Evolutionary conservation across 2,888 invertebrate species (phyloP).

Genomic region (Erebia epiphron): DNA sequence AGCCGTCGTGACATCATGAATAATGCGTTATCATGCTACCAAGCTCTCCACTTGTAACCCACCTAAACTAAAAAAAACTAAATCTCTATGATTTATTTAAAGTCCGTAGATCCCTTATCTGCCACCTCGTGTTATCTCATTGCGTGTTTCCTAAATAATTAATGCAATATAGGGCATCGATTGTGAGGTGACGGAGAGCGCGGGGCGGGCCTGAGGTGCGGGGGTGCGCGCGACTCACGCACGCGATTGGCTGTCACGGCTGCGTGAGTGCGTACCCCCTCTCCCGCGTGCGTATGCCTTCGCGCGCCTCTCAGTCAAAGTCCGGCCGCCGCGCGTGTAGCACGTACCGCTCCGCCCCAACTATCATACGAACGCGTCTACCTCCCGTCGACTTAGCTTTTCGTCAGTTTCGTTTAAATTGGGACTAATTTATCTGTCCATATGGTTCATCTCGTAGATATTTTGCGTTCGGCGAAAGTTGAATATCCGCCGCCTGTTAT

Average conservation of each 20-base stretch:
- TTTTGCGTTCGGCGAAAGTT: conserved; percentile 90
- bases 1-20: conserved; percentile 60
- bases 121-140: conserved; percentile 82
- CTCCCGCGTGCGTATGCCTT: conserved; percentile 76
- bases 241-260: conserved; percentile 78
- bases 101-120: conserved; percentile 77
- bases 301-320: conserved; percentile 72
- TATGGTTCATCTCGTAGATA: conserved; percentile 92
- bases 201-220: conserved; percentile 67
- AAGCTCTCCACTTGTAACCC: conserved; percentile 14
- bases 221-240: conserved; percentile 82
- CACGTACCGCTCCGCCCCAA: conserved; percentile 59
- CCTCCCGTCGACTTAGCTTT: conserved; percentile 52
- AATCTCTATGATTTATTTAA: conserved; percentile 74
- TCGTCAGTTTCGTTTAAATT: conserved; percentile 62
- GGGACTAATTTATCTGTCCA: conserved; percentile 83
- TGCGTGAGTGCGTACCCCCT: conserved; percentile 81
- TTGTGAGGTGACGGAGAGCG: conserved; percentile 79
- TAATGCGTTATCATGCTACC: conserved; percentile 57
- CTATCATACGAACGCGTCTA: conserved; percentile 65
- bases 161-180: conserved; percentile 84
- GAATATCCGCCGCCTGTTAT: conserved; percentile 88
- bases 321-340: conserved; percentile 61
- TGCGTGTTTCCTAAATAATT: conserved; percentile 84
- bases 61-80: conserved; percentile 46